Base-by-base conservation (phyloP, 2,113 vertebrate genomes). In the Oncorhynchus kisutch region DNA sequence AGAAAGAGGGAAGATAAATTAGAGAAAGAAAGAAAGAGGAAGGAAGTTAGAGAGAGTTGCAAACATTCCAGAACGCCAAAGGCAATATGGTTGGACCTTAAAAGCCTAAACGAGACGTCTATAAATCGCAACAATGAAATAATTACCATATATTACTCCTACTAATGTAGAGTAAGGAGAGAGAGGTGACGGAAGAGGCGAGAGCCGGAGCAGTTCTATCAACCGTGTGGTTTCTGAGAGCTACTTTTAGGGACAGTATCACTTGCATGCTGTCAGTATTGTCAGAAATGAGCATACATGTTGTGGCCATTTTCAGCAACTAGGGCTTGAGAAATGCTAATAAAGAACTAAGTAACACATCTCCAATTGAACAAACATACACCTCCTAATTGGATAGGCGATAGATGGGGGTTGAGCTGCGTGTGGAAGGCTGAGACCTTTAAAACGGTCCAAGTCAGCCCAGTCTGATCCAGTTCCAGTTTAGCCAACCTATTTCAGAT, bases 381-480 rank as follows among this genome's bases (percentile, higher is more conserved):
- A 39, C 34, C 34, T 39, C 34, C 8, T 9, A 22, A 22, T 16
- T n/a, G n/a, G 59, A 2, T 22, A n/a, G 20, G n/a, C 2, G 1
- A 60, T 60, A 60, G 6, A 60, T 22, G 8, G n/a, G 59, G 67
- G 54, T 51, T 29, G 39, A 68, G 27, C 31, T 45, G 31, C 27
- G 71, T 57, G 70, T 18, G 67, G 76, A 82, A 75, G 82, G 82
- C 67, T 70, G 20, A 81, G 83, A 86, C 86, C 83, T 86, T 87
- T 86, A 87, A 90, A 89, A 85, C 84, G 78, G 80, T 81, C 85
- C 86, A 81, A 82, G 75, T 72, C 78, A 82, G 73, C 71, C 78
- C 84, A 78, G 81, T 87, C 85, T 88, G 83, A 88, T 88, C 82
- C 85, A 82, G 77, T 87, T 84, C 79, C 84, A 49, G 77, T 87